A percentile compares a stretch with the other conserved stretches of the same genome.
phyloP scores from a whole-genome alignment of 2,888 invertebrate genomes.

The Yponomeuta evonymella region DNA sequence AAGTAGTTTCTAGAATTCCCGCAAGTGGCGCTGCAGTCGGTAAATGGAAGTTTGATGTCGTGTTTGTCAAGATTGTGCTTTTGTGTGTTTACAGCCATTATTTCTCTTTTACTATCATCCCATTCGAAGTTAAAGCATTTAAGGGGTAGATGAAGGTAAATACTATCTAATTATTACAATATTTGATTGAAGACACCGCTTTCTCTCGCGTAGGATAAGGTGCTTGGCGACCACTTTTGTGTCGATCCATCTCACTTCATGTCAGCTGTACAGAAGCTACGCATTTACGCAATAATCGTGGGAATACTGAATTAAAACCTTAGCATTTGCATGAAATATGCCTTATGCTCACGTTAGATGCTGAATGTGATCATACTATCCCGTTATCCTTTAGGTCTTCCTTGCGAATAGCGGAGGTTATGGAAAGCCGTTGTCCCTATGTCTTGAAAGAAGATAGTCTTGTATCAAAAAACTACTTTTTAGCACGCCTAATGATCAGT shows the following conservation, averaged over 20 bases:
- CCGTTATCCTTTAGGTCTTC: conserved; percentile 59
- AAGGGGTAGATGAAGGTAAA: conserved; percentile 82
- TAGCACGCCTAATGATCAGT: conserved; percentile 67
- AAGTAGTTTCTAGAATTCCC: conserved; percentile 53
- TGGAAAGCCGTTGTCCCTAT: conserved; percentile 64
- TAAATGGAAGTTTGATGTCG: conserved; percentile 80
- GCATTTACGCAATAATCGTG: conserved; percentile 54
- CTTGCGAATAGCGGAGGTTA: conserved; percentile 65
- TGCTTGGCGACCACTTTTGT: conserved; percentile 55
- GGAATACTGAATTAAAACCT: conserved; percentile 66
- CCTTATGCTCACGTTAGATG: conserved; percentile 32
- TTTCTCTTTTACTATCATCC: conserved; percentile 62
- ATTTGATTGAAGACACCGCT: background rate
- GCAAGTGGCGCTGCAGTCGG: conserved; percentile 77
- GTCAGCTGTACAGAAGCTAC: conserved; percentile 75
- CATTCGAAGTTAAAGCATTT: conserved; percentile 63
- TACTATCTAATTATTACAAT: conserved; percentile 28
- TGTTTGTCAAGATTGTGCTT: conserved; percentile 79
- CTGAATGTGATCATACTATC: conserved; percentile 36
- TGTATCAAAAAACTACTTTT: conserved; percentile 51
- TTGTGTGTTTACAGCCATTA: conserved; percentile 80
- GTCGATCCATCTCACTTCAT: conserved; percentile 62
- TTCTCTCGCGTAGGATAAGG: conserved; percentile 29
- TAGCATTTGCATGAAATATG: conserved; percentile 41
- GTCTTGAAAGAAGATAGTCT: conserved; percentile 58